A percentile compares a stretch with the other conserved stretches of the same genome.
phyloP scores from a whole-genome alignment of 2,888 invertebrate species.

The Dicycla oo region DNA sequence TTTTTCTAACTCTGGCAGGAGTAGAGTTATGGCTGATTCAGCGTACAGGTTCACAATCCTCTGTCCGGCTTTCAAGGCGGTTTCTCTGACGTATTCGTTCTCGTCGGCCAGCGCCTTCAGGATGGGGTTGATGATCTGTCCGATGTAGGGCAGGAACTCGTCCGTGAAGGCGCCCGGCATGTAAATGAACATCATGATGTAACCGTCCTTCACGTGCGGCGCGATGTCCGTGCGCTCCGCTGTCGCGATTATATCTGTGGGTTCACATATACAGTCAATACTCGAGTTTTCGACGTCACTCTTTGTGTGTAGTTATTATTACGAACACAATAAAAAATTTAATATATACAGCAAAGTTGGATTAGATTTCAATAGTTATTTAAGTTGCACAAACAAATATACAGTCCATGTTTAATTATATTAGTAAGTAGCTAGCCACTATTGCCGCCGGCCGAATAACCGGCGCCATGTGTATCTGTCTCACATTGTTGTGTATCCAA shows the following conservation, averaged over 20 bases:
- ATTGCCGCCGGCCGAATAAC: too few relatives aligned
- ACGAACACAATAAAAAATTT: too few relatives aligned
- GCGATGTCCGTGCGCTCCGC: conserved; percentile 98
- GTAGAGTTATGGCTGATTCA: conserved; percentile 97
- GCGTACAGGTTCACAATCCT: conserved; percentile 99
- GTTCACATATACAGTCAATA: background rate
- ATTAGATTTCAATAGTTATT: background rate
- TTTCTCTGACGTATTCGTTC: conserved; percentile 99
- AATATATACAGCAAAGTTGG: background rate
- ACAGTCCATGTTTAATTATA: background rate
- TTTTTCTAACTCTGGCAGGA: conserved; percentile 97
- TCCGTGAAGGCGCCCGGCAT: conserved; percentile 99
- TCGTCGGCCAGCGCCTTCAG: conserved; percentile 99
- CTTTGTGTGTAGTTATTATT: too few relatives aligned
- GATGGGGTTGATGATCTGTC: conserved; percentile 99
- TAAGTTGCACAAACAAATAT: too few relatives aligned
- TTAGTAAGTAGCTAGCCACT: too few relatives aligned
- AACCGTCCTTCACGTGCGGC: conserved; percentile 99
- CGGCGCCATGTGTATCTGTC: too few relatives aligned
- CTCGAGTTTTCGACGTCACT: background rate
- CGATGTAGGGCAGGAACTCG: conserved; percentile 98
- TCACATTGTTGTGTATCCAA: too few relatives aligned
- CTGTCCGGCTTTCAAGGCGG: conserved; percentile 98
- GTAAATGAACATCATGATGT: conserved; percentile 99
- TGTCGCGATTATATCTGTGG: conserved; percentile 96